Base-by-base conservation (phyloP, 1,140 invertebrate genomes). In the Tetramorium parvispinum region DNA sequence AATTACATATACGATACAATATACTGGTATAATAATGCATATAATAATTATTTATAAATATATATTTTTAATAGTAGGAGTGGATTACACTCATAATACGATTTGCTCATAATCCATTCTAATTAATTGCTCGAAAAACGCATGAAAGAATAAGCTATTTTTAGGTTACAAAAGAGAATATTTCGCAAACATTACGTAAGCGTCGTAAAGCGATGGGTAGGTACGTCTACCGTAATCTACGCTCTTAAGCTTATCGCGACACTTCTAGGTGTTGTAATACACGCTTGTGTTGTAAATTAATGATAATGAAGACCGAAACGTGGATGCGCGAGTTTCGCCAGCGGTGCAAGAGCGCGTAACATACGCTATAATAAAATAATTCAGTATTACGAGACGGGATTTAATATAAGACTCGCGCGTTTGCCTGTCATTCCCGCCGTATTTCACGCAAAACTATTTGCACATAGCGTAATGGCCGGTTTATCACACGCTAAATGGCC, bases 261-360 rank as follows among this genome's bases (percentile, higher is more conserved):
- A 24, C 11, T 83, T 78, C 57, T 71, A 85, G 76, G 73, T 79
- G 78, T 51, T 77, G 59, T 88, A 77, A 87, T 68, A 68, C 43
- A 59, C 13, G 2, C 79, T 76, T 37, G 18, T 65, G 66, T 88
- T 73, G 78, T 88, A 88, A 87, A 88, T 88, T 77, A 85, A 66
- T 65, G 87, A 88, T 88, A 87, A 88, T 70, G 78, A 81, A 88
- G 79, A 68, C n/a, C 75, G 65, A 65, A 76, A 73, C 43, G 68
- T 68, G 11, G 46, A 86, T 43, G 65, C 37, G 55, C 73, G 59
- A 10, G 76, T 49, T 49, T 65, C 11, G 55, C 55, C 40, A 37
- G 43, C 63, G 63, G 18, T 66, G 63, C 63, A 11, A 32, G 32
- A 32, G 24, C 21, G 55, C 40, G 59, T 65, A 51, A 46, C 46